Percentiles rank a stretch among this genome's conserved stretches.
Evolutionary conservation across 1,140 invertebrate species (phyloP).

Genomic region (Orius insidiosus): DNA sequence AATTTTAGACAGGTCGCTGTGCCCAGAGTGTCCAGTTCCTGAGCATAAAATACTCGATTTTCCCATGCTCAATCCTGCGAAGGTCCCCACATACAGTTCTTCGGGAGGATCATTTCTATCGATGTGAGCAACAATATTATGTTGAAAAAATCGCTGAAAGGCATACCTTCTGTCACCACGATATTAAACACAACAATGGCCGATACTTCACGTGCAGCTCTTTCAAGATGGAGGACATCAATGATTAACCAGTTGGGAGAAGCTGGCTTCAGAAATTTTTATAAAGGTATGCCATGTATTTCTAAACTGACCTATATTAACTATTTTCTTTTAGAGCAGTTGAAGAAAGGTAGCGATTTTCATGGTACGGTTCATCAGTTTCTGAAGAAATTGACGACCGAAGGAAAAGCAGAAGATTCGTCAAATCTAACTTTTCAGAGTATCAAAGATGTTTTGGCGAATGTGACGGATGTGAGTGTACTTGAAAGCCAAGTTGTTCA

Average conservation of each 20-base stretch:
- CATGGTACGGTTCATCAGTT: conserved; percentile 26
- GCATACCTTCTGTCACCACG: conserved; percentile 39
- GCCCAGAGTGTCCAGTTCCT: conserved; percentile 5
- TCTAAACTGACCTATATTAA: too few relatives aligned
- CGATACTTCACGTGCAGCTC: conserved; percentile 31
- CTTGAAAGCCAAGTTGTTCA: conserved; percentile 51
- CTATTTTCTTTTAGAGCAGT: conserved; percentile 30
- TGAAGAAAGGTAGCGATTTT: conserved; percentile 33
- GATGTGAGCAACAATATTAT: not conserved
- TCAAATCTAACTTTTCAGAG: conserved; percentile 43
- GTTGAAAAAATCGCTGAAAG: not conserved
- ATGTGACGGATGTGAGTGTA: conserved; percentile 37
- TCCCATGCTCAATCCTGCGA: conserved; percentile 4
- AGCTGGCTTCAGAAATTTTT: conserved; percentile 38
- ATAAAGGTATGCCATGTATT: conserved; percentile 28
- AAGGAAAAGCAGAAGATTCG: conserved; percentile 22
- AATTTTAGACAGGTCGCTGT: not conserved
- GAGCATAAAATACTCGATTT: conserved; percentile 1
- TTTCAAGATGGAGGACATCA: conserved; percentile 49
- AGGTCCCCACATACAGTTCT: not conserved
- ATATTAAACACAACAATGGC: conserved; percentile 53
- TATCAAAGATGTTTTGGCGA: conserved; percentile 34
- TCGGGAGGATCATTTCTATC: not conserved
- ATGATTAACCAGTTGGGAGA: conserved; percentile 48
- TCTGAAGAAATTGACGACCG: conserved; percentile 27